Conservation (phyloP, 2,797 vertebrate species). For the Tarsius wallacei region DNA sequence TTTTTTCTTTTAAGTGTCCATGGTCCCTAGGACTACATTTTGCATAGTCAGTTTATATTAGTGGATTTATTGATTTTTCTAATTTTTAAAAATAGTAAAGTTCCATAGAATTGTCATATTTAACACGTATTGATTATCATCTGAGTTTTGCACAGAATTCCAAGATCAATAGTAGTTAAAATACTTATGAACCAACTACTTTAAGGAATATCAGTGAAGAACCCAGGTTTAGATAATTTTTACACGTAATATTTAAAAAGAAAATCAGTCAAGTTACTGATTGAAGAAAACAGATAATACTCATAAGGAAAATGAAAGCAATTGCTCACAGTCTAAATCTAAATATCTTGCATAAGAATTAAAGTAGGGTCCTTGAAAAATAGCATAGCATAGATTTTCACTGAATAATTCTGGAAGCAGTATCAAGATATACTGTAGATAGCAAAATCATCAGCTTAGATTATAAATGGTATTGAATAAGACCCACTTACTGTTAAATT, state of each 20-base stretch:
- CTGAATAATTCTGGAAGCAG: neutral
- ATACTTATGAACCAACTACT: neutral
- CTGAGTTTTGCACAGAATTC: neutral
- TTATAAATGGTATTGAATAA: neutral
- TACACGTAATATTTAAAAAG: neutral
- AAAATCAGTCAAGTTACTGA: neutral
- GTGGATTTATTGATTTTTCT: neutral
- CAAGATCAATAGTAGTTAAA: neutral
- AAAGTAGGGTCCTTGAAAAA: neutral
- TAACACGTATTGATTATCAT: neutral
- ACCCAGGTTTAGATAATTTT: neutral
- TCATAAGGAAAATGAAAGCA: neutral
- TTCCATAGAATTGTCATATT: neutral
- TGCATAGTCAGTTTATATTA: neutral
- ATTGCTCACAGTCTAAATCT: neutral
- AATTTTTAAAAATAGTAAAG: neutral
- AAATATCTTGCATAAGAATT: slow-evolving; percentile 28
- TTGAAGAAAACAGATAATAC: neutral
- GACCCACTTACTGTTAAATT: neutral
- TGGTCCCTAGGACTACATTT: neutral
- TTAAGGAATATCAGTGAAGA: neutral
- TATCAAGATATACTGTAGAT: neutral
- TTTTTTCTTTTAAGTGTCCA: neutral
- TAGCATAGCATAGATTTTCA: neutral
- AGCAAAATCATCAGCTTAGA: neutral